Evolutionary conservation across 2,888 invertebrate species (phyloP), one percentile per base, ranked within the genome.

Genomic region (Cheilosia pagana): DNA sequence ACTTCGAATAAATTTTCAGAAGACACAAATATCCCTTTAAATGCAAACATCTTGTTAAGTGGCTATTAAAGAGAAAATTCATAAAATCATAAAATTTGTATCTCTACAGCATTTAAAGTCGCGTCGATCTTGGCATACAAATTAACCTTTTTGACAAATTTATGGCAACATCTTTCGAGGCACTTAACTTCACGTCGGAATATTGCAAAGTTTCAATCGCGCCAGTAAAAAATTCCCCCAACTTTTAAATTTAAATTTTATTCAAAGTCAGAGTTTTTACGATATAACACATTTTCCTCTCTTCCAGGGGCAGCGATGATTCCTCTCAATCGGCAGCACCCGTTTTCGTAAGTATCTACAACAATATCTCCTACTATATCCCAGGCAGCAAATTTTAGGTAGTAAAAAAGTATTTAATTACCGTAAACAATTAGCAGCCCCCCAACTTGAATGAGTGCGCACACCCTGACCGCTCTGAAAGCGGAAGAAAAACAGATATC

Each of bases 341-440:
- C 67, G 87, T 89, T 86, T 89, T 89, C 78, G 89, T 89, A 89
- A 89, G 89, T 89, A 87, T 78, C 45, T 52, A 19, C 77, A 55
- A 52, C 48, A 59, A 70, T 45, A 62, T 76, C 39, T 23, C 3
- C 14, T 35, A 52, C 3, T n/a, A 21, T 28, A 28, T 28, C 8
- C 39, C 23, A 60, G 50, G 50, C 53, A 41, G 25, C 21, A 19
- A 31, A 21, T 6, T 35, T 8, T 67, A 16, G 48, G 62, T 53
- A 62, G 35, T 81, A 79, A 74, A 74, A 63, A 79, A 50, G 12
- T 21, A 23, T 68, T 45, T 35, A 60, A 81, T 72, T 43, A 78
- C 62, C 59, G 53, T 78, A 28, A 55, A 48, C 74, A 65, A 79
- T 83, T 83, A 70, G 68, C 72, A 83, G 70, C 74, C 50, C 68